Evolutionary conservation across 2,888 invertebrate genomes (phyloP), one percentile per base, ranked within the genome.

Genomic region (Eristalinus sepulchralis): DNA sequence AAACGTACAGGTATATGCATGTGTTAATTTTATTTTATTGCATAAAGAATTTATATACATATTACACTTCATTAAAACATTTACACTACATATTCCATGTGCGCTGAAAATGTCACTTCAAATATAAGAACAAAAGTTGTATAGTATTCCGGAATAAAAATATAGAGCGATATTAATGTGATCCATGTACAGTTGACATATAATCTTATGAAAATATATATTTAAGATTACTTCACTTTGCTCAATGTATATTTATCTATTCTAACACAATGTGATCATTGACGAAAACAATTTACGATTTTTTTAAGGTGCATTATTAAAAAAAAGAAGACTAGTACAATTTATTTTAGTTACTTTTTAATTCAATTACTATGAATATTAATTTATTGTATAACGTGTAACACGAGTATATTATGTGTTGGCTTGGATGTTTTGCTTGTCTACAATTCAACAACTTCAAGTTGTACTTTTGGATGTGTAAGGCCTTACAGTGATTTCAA

Each of bases 21-120:
- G 85, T 85, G 85, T 85, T 85, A 82, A 85, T 85, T 68, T 77
- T 78, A 82, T 82, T 85, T 82, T 76, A 85, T 72, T 85, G 85
- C 77, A 82, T 77, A 85, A 60, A 85, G 71, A 72, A 85, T n/a
- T n/a, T 84, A 80, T 84, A 68, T 81, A 82, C 78, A 81, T 72
- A 84, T 84, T 77, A 85, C 81, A 82, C n/a, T 81, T 60, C 62
- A 62, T 60, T 68, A 60, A 71, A 86, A 86, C 73, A 82, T 86
- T 72, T 78, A 78, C 55, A 75, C 57, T 78, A 70, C 64, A 33
- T 55, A 36, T 62, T 13, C 33, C 72, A 72, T 17, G 77, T 72
- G 63, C 63, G 63, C 33, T 68, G 68, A 22, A 62, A 67, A 60
- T 71, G 70, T 20, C 76, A 68, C 60, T 81, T 9, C 59, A 75